A percentile compares a stretch with the other conserved stretches of the same genome.
phyloP scores from a whole-genome alignment of 2,797 vertebrate species.

The Typhlichthys subterraneus region DNA sequence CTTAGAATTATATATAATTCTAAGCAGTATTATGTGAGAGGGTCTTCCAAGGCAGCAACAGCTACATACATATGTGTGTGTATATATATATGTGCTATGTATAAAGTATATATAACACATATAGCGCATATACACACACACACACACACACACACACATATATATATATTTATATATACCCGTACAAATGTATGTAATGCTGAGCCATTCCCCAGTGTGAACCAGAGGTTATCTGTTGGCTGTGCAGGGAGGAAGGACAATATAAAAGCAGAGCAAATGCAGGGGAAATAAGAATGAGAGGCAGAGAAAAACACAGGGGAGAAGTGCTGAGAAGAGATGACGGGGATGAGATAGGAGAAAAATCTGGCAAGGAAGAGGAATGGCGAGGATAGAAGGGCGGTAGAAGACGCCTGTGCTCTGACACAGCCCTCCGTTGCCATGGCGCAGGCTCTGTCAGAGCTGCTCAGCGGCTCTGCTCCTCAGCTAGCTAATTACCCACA shows the following conservation, averaged over 20 bases:
- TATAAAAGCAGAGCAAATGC: not conserved
- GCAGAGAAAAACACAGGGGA: constrained; percentile 31
- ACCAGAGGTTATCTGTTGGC: constrained; percentile 40
- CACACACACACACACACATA: too few relatives aligned
- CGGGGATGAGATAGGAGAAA: not conserved
- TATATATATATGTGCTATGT: too few relatives aligned
- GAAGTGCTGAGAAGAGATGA: not conserved
- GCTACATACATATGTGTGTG: too few relatives aligned
- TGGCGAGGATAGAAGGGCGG: constrained; percentile 8
- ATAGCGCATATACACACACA: too few relatives aligned
- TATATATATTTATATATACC: too few relatives aligned
- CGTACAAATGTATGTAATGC: too few relatives aligned
- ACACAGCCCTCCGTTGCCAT: constrained; percentile 75
- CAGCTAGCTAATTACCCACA: constrained; percentile 73
- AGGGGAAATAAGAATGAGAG: constrained; percentile 41
- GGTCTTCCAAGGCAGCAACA: too few relatives aligned
- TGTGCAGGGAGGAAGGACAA: constrained; percentile 43
- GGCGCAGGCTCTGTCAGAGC: constrained; percentile 77
- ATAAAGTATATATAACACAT: too few relatives aligned
- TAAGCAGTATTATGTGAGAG: too few relatives aligned
- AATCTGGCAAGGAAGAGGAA: constrained; percentile 3
- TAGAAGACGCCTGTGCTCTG: constrained; percentile 61
- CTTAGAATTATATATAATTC: too few relatives aligned
- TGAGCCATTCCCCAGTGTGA: not conserved
- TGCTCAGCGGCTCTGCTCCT: constrained; percentile 71